A percentile compares a stretch with the other conserved stretches of the same genome.
These are phyloP conservation scores for Carpatolechia fugitivella DNA, from an alignment of 2,888 invertebrate genomes.

Conservation along the genomic window DNA sequence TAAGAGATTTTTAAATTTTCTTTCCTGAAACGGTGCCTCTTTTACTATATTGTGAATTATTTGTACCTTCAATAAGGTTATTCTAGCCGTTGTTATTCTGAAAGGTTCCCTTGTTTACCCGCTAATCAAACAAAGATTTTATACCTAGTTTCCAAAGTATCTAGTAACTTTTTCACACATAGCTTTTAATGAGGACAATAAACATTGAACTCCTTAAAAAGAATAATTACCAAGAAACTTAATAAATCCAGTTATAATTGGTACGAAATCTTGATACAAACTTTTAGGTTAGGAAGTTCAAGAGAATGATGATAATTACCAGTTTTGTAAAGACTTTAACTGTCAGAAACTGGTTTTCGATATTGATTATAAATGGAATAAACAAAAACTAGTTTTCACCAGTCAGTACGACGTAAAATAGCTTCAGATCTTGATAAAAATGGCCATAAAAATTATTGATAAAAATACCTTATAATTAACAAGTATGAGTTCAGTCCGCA, in stretches of 20 bases:
- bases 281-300: conserved; percentile 2
- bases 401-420: neutral
- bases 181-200: neutral
- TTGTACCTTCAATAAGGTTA: too few relatives aligned
- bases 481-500: too few relatives aligned
- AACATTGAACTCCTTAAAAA: neutral
- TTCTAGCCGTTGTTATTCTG: too few relatives aligned
- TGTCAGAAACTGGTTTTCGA: neutral
- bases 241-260: neutral
- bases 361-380: neutral
- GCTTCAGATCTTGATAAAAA: neutral
- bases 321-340: neutral
- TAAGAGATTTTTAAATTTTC: too few relatives aligned
- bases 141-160: too few relatives aligned
- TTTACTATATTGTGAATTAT: too few relatives aligned
- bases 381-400: neutral
- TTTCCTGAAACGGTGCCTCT: too few relatives aligned
- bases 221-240: neutral
- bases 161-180: too few relatives aligned
- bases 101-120: too few relatives aligned
- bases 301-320: neutral
- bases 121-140: too few relatives aligned
- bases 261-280: neutral
- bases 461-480: neutral
- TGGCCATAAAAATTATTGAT: neutral